Evolutionary conservation across 1,140 invertebrate genomes (phyloP).

Genomic region (Cecropterus lyciades): DNA sequence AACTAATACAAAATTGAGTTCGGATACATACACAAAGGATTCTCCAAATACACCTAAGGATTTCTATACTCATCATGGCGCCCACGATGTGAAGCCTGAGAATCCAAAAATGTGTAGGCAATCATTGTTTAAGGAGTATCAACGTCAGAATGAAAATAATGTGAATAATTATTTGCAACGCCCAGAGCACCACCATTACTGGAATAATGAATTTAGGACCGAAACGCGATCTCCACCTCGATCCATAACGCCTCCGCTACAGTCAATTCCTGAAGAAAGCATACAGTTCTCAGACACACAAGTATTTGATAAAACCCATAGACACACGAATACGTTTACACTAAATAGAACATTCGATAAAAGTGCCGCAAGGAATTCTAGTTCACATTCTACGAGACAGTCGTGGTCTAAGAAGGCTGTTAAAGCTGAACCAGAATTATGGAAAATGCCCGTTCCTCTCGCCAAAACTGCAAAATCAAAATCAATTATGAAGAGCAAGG

Average conservation of each 20-base stretch:
- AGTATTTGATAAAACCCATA: constrained; percentile 60
- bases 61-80: background rate
- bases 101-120: constrained; percentile 63
- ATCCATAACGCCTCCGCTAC: constrained; percentile 71
- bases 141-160: constrained; percentile 50
- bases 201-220: constrained; percentile 58
- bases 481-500: constrained; percentile 42
- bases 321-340: constrained; percentile 63
- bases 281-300: constrained; percentile 62
- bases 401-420: constrained; percentile 73
- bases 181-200: constrained; percentile 56
- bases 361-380: constrained; percentile 31
- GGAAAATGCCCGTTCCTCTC: constrained; percentile 64
- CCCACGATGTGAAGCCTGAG: background rate
- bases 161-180: constrained; percentile 42
- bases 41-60: constrained; percentile 69
- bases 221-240: constrained; percentile 68
- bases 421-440: constrained; percentile 62
- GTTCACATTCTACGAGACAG: constrained; percentile 44
- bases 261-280: constrained; percentile 81
- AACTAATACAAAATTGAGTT: constrained; percentile 60
- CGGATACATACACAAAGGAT: constrained; percentile 81
- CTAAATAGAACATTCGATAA: constrained; percentile 73
- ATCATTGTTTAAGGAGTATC: constrained; percentile 66
- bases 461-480: constrained; percentile 54